Base-by-base conservation (phyloP, 2,113 vertebrate species). In the Mohoua ochrocephala region DNA sequence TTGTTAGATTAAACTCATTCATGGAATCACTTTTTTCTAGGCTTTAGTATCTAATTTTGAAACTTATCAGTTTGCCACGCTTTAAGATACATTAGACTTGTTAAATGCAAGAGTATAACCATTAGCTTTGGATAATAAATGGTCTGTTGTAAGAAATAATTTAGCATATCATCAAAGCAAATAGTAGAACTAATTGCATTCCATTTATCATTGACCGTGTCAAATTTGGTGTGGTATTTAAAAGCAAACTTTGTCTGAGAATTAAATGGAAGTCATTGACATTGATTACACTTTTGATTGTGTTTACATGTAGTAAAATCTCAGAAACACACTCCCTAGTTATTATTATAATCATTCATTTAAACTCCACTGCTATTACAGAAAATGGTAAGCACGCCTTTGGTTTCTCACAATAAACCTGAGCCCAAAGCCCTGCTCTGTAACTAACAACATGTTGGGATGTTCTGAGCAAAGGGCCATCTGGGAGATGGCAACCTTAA, bases 71-170 rank as follows among this genome's bases (percentile, higher is more conserved):
- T 91, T 97, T 95, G 39, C 68, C 54, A 92, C 0, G 1, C 63
- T 93, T 96, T 95, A 70, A 17, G 53, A 86, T 78, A 61, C 37
- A 89, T 92, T 87, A 88, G 57, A 93, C 53, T 84, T 92, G 60
- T 90, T 93, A 95, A 89, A 93, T 53, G 37, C 30, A 54, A 53
- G 41, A 81, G n/a, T 82, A 70, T 79, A 79, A 87, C 88, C 61
- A 91, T 95, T 96, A 95, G 89, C 47, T 47, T 82, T 74, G 65
- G 94, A 91, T 95, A 89, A 94, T 93, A 93, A 97, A 97, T 96
- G 57, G 27, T 82, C 79, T 96, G 80, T 97, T 96, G 90, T 96
- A 94, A 87, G 80, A 97, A 96, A 92, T 94, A 97, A 97, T 91
- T 96, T 86, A 95, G 96, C 92, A 84, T 95, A 94, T 94, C 84